Percentiles rank a stretch among this genome's conserved stretches.
Evolutionary conservation across 1,140 invertebrate species (phyloP).

Genomic region (Chionoecetes opilio): DNA sequence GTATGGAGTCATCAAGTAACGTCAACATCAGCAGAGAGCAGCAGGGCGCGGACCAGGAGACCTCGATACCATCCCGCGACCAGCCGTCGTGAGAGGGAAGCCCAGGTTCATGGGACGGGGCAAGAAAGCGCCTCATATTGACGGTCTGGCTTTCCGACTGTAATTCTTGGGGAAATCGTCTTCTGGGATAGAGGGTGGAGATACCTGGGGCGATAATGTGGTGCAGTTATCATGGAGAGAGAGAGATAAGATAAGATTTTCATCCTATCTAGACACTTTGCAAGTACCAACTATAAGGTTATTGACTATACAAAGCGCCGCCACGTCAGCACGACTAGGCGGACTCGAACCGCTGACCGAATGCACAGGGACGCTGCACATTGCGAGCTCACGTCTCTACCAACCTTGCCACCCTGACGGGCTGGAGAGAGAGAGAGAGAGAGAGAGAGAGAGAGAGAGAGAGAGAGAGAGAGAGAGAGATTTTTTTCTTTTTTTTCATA

Average conservation of each 20-base stretch:
- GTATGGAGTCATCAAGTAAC: background rate
- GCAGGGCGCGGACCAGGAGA: background rate
- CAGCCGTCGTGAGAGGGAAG: background rate
- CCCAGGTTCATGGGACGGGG: background rate
- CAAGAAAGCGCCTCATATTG: slow-evolving; percentile 15
- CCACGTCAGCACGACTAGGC: no score
- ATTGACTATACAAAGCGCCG: no score
- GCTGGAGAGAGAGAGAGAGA: background rate
- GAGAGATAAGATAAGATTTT: background rate
- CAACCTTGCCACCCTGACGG: no score
- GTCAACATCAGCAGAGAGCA: background rate
- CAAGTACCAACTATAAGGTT: no score
- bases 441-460: no score
- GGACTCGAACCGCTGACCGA: no score
- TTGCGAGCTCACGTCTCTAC: no score
- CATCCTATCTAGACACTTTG: no score
- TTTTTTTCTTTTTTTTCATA: no score
- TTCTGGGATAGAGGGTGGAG: background rate
- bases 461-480: no score
- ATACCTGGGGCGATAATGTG: background rate
- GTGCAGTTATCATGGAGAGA: background rate
- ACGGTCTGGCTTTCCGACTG: slow-evolving; percentile 56
- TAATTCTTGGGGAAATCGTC: slow-evolving; percentile 60
- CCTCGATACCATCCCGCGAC: background rate
- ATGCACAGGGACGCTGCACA: no score